Base-by-base conservation (phyloP, 2,113 vertebrate genomes). In the Ahaetulla prasina region DNA sequence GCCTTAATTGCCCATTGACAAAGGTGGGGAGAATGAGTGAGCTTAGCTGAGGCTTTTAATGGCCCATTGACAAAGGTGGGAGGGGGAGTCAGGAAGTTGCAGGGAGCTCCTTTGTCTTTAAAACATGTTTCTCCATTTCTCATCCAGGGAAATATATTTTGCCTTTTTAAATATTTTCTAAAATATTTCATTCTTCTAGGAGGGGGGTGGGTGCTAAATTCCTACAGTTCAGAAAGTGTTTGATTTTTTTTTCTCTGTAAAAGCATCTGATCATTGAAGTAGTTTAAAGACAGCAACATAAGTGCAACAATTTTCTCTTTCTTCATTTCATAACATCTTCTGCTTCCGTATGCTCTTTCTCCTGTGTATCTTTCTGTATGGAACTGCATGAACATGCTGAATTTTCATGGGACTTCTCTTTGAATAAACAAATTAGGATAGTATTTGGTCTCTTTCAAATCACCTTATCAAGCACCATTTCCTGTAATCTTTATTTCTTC, bases 381-480 rank as follows among this genome's bases (percentile, higher is more conserved):
- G 1, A 68, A 22, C 55, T 55, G 45, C 53, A 53, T 49, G 53
- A 86, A 35, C 12, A 25, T 49, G 8, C 23, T 87, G 30, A 47
- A 57, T 49, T 35, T 57, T 45, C 11, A 39, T 50, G 54, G 54
- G 90, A 35, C 54, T 60, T 85, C 18, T n/a, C 12, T 54, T 86
- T 45, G 86, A 20, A 68, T 27, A 80, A 60, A 23, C 45, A 11
- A 14, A 11, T 87, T 47, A 49, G 10, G 20, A 91, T 86, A 55
- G 25, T 74, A 35, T 25, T 54, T 55, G 52, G 35, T 54, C 3
- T 55, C n/a, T 92, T 2, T 95, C 94, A 93, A 68, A 93, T 91
- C 60, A 95, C 91, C 93, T 94, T 93, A 88, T 85, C 92, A 53
- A 11, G 63, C 89, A 53, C 50, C 74, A 0, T 89, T 27, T 85